Evolutionary conservation across 2,113 vertebrate genomes (phyloP).

Genomic region (Pseudopodoces humilis): DNA sequence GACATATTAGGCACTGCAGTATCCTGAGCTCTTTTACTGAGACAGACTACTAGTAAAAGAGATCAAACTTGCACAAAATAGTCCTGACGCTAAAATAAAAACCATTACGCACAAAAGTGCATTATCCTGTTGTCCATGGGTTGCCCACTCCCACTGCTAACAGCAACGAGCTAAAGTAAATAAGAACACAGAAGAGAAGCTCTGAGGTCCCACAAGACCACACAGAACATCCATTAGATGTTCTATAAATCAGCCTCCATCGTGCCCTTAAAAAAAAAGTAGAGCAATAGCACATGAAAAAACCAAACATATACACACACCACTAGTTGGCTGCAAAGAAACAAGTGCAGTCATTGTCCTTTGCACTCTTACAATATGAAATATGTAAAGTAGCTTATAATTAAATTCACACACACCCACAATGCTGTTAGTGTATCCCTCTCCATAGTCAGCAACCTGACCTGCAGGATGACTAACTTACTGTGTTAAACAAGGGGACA

Average conservation of each 20-base stretch:
- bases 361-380: background rate
- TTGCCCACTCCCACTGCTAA: background rate
- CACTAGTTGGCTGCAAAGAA: background rate
- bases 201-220: background rate
- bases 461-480: background rate
- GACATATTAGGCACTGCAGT: background rate
- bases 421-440: background rate
- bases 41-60: background rate
- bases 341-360: background rate
- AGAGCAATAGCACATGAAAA: background rate
- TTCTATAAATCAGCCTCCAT: background rate
- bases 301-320: rapidly evolving
- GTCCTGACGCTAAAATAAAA: background rate
- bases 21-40: background rate
- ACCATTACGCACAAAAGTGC: rapidly evolving
- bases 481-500: background rate
- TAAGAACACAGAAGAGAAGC: background rate
- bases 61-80: background rate
- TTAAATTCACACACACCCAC: background rate
- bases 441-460: background rate
- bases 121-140: background rate
- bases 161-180: background rate
- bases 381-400: background rate
- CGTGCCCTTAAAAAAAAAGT: background rate
- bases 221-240: background rate